Evolutionary conservation across 2,797 vertebrate genomes (phyloP), one percentile per base, ranked within the genome.

Genomic region (Sebastiscus tertius): DNA sequence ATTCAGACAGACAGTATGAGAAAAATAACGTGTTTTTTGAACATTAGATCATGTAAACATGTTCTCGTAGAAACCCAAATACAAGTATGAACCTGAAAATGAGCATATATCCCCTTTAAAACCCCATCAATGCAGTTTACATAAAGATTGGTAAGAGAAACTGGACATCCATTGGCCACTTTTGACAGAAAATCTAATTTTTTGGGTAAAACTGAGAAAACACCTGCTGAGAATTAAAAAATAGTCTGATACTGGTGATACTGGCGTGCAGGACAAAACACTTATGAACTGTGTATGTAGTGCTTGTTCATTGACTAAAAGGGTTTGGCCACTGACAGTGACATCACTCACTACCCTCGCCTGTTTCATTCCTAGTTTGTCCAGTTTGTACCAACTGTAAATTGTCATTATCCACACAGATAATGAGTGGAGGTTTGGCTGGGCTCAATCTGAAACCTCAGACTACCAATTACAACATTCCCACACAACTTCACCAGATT

Each of bases 401-500:
- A 68, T 22, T 31, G 71, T 31, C 46, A 62, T 79, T 34, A 63
- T 61, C 68, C 64, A 81, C 27, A 65, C 72, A 76, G 63, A 75
- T 18, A n/a, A 24, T 4, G 13, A 26, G 65, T 16, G 16, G 54
- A 58, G 34, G 29, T 49, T 62, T 14, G 46, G 29, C 24, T 4
- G 29, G 69, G 68, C 20, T 75, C 52, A 1, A 72, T 80, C 70
- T 83, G 46, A 79, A 82, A 85, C 46, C 59, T 80, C 79, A 70
- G 46, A 62, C 65, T 72, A 72, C 9, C 60, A 58, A 77, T 42
- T 14, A 29, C 27, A 74, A 39, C 11, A 26, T 65, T 63, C 6
- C 13, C 20, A 2, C 1, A 81, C 76, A 73, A 80, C 66, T 63
- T 66, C 62, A 67, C 29, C 36, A 52, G 34, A 69, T 68, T 24